Conservation (phyloP, 2,113 vertebrate genomes). For the Microcebus murinus region DNA sequence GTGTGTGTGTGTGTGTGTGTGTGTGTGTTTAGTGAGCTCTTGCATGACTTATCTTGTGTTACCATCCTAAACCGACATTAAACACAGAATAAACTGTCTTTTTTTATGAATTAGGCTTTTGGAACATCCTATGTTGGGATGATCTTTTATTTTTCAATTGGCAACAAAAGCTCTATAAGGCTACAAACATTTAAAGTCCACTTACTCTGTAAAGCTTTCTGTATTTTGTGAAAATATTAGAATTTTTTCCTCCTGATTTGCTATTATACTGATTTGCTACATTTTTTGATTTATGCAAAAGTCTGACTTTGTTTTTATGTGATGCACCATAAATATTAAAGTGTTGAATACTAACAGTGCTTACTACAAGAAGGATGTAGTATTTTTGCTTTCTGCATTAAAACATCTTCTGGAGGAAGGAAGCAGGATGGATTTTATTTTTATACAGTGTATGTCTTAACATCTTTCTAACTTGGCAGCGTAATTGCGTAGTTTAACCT, state of each 20-base stretch:
- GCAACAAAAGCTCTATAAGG: neutral
- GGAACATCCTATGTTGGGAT: neutral
- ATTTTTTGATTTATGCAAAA: slow-evolving; percentile 38
- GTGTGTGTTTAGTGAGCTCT: slow-evolving; percentile 86
- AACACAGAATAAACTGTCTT: slow-evolving; percentile 73
- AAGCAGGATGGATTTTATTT: neutral
- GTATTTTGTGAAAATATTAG: neutral
- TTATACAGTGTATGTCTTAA: neutral
- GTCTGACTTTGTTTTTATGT: slow-evolving; percentile 51
- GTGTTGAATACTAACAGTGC: slow-evolving; percentile 14
- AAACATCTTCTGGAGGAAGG: neutral
- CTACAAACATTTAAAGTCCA: neutral
- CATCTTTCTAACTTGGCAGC: neutral
- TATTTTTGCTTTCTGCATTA: slow-evolving; percentile 5
- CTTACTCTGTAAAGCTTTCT: neutral
- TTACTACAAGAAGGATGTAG: neutral
- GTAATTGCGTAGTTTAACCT: neutral
- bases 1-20: slow-evolving; percentile 75
- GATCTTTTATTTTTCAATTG: slow-evolving; percentile 18
- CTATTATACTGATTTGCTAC: slow-evolving; percentile 20
- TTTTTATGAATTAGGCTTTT: slow-evolving; percentile 40
- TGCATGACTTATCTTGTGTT: slow-evolving; percentile 89
- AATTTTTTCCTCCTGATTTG: slow-evolving; percentile 42
- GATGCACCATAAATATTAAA: neutral
- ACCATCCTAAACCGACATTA: slow-evolving; percentile 89